Percentiles rank a stretch among this genome's conserved stretches.
These are phyloP conservation scores for Mus spretus DNA, from an alignment of 2,797 vertebrate genomes.

Conservation along the genomic window DNA sequence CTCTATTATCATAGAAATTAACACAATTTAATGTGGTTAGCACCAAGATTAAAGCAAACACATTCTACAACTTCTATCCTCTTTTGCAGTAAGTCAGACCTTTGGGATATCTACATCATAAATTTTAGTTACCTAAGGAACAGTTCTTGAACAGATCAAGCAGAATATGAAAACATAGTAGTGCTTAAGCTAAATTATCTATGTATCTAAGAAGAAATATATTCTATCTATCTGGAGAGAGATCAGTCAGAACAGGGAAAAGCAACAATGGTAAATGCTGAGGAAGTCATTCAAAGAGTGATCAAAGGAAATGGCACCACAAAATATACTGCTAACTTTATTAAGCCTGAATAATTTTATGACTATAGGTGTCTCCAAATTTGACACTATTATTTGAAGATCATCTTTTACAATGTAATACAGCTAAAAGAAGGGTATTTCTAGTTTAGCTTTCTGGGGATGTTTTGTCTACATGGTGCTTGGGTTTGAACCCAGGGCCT, in stretches of 20 bases:
- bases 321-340: constrained; percentile 6
- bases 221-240: neutral
- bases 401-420: constrained; percentile 1
- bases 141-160: constrained; percentile 6
- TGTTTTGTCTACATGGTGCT: neutral
- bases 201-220: constrained; percentile 39
- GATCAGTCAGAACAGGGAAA: neutral
- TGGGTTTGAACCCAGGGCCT: neutral
- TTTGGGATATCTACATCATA: neutral
- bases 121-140: constrained; percentile 1
- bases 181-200: constrained; percentile 12
- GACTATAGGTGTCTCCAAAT: neutral
- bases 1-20: neutral
- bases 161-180: neutral
- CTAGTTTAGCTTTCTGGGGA: neutral
- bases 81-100: neutral
- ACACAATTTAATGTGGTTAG: constrained; percentile 1
- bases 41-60: neutral
- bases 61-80: neutral
- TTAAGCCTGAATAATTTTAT: constrained; percentile 50
- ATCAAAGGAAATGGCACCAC: neutral
- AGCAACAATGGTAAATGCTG: constrained; percentile 13
- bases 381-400: constrained; percentile 9
- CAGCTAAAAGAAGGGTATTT: constrained; percentile 46
- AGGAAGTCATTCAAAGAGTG: neutral